A percentile compares a stretch with the other conserved stretches of the same genome.
These are phyloP conservation scores for Drosophila birchii DNA, from an alignment of 2,888 invertebrate genomes.

Conservation along the genomic window DNA sequence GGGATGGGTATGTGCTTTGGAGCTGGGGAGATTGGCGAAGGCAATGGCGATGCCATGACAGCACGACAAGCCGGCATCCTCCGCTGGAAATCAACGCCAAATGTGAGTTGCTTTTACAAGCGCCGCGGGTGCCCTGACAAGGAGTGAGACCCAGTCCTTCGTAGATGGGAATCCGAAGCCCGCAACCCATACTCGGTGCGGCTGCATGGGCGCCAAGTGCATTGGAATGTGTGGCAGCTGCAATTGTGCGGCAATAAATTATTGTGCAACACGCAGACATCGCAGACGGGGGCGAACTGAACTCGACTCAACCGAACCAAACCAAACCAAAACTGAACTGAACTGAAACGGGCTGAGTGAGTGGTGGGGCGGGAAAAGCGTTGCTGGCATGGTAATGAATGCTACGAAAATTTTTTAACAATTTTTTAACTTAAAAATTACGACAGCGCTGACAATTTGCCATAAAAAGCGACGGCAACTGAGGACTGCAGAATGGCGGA, in stretches of 20 bases:
- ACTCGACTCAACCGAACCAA: constrained; percentile 24
- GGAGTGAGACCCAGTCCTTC: constrained; percentile 3
- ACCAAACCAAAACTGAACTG: constrained; percentile 14
- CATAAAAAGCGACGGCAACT: constrained; percentile 52
- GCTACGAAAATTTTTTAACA: constrained; percentile 75
- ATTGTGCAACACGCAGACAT: constrained; percentile 80
- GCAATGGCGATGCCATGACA: constrained; percentile 32
- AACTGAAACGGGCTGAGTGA: constrained; percentile 40
- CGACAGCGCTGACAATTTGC: constrained; percentile 79
- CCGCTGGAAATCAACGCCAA: constrained; percentile 51
- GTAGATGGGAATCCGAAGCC: constrained; percentile 25
- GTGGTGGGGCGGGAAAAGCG: constrained; percentile 31
- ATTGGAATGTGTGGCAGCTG: constrained; percentile 81
- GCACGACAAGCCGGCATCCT: constrained; percentile 44
- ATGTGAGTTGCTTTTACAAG: constrained; percentile 70
- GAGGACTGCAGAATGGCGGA: constrained; percentile 29
- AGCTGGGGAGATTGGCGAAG: background rate
- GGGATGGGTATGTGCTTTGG: constrained; percentile 20
- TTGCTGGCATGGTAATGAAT: constrained; percentile 72
- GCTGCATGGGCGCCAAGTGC: constrained; percentile 63
- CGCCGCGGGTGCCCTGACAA: constrained; percentile 64
- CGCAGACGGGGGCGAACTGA: constrained; percentile 35
- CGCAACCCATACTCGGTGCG: constrained; percentile 24
- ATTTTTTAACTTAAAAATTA: constrained; percentile 81
- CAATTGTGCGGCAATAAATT: constrained; percentile 80